These are phyloP conservation scores for Drosophila meridiana DNA, from an alignment of 2,888 invertebrate species.

Conservation along the genomic window DNA sequence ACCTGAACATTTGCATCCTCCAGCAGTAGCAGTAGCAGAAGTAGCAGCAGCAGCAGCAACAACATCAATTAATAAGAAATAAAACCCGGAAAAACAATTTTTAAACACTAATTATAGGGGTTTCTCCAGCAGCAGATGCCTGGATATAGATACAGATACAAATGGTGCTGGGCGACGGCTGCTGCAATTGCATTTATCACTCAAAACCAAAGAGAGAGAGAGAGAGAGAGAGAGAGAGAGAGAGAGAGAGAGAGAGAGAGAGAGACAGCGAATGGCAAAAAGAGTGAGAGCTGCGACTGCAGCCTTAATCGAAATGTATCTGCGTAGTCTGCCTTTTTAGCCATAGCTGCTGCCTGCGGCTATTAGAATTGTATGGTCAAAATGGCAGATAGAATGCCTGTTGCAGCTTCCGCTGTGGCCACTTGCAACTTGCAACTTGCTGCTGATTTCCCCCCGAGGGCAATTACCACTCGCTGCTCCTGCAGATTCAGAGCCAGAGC, in stretches of 20 bases:
- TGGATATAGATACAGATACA: constrained; percentile 30
- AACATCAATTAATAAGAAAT: constrained; percentile 59
- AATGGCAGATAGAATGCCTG: constrained; percentile 58
- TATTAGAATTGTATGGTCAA: constrained; percentile 68
- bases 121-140: constrained; percentile 37
- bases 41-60: constrained; percentile 18
- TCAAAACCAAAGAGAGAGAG: constrained; percentile 14
- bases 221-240: too few species aligned
- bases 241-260: too few species aligned
- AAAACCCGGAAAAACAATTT: constrained; percentile 66
- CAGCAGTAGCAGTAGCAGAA: constrained; percentile 10
- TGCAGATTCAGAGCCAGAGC: constrained; percentile 9
- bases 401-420: constrained; percentile 42
- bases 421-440: constrained; percentile 12
- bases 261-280: constrained; percentile 3
- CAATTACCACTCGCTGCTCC: constrained; percentile 51
- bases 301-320: constrained; percentile 53
- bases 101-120: constrained; percentile 59
- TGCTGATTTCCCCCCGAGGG: constrained; percentile 63
- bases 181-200: constrained; percentile 59
- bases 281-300: constrained; percentile 29
- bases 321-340: constrained; percentile 35
- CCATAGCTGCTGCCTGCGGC: constrained; percentile 57
- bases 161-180: constrained; percentile 17
- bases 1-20: constrained; percentile 26